Evolutionary conservation across 37 sponge, comb jelly and placozoan species (phyloP).

Genomic region (Bolinopsis microptera): DNA sequence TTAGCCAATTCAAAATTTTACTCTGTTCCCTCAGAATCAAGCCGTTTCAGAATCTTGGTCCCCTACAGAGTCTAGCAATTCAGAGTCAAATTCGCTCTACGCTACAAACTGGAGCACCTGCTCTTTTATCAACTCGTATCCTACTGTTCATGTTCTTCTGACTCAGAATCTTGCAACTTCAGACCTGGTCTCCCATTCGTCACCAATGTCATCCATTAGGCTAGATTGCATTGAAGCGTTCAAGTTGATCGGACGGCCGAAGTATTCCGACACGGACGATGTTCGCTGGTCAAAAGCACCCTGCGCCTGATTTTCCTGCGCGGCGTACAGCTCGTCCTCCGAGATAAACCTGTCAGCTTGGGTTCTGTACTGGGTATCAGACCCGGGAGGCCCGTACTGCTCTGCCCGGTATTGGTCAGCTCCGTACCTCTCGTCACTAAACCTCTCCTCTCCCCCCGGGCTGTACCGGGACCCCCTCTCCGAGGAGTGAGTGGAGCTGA

Average conservation of each 20-base stretch:
- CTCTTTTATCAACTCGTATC: too few relatives aligned
- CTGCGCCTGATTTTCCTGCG: neutral
- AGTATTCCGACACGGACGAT: constrained; percentile 34
- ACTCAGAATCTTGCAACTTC: neutral
- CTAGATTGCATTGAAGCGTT: neutral
- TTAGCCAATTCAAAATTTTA: neutral
- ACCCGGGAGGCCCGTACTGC: neutral
- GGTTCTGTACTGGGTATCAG: neutral
- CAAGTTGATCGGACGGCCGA: neutral
- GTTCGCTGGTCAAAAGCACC: neutral
- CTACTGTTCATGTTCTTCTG: too few relatives aligned
- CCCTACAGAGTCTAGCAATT: too few relatives aligned
- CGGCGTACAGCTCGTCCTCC: constrained; percentile 7
- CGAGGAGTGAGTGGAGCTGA: neutral
- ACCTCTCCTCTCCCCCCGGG: neutral
- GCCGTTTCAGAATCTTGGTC: too few relatives aligned
- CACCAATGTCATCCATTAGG: constrained; percentile 9
- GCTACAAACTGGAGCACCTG: too few relatives aligned
- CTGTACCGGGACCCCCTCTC: neutral
- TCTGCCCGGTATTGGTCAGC: neutral
- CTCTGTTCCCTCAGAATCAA: too few relatives aligned
- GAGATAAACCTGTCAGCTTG: neutral
- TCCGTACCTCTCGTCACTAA: neutral
- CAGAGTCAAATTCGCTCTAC: too few relatives aligned
- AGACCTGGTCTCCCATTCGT: constrained; percentile 30